A percentile compares a stretch with the other conserved stretches of the same genome.
Conservation (phyloP, 2,888 invertebrate genomes). For the Ischnura elegans region DNA sequence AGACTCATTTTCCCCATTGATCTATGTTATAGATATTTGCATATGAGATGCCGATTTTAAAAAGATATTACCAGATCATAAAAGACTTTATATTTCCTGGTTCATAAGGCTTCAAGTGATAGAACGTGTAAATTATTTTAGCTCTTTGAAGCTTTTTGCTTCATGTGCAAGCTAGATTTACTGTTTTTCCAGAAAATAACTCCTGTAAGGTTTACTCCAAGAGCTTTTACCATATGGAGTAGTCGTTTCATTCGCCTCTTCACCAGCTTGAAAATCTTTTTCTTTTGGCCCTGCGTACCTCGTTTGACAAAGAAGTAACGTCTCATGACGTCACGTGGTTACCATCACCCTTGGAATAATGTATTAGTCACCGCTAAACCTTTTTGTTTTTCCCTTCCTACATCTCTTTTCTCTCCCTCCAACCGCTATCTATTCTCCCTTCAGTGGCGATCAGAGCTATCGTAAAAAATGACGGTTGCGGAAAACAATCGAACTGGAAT, state of each 20-base stretch:
- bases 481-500: slow-evolving; percentile 44
- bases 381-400: neutral
- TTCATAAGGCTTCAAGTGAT: too few species aligned
- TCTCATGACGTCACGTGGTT: slow-evolving; percentile 51
- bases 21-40: too few species aligned
- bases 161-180: too few species aligned
- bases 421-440: neutral
- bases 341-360: slow-evolving; percentile 40
- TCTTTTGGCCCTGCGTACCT: neutral
- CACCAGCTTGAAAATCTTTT: neutral
- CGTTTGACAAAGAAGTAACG: slow-evolving; percentile 42
- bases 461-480: slow-evolving; percentile 40
- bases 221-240: neutral
- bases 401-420: neutral
- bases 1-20: too few species aligned
- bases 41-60: too few species aligned
- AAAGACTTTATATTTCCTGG: too few species aligned
- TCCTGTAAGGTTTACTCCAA: neutral
- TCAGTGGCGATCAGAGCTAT: neutral
- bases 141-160: too few species aligned
- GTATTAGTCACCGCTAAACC: slow-evolving; percentile 4
- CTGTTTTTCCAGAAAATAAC: neutral
- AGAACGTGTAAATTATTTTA: too few species aligned
- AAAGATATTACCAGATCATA: too few species aligned
- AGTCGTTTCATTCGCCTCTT: neutral